Evolutionary conservation across 2,113 vertebrate genomes (phyloP), one percentile per base, ranked within the genome.

Genomic region (Takifugu bimaculatus): DNA sequence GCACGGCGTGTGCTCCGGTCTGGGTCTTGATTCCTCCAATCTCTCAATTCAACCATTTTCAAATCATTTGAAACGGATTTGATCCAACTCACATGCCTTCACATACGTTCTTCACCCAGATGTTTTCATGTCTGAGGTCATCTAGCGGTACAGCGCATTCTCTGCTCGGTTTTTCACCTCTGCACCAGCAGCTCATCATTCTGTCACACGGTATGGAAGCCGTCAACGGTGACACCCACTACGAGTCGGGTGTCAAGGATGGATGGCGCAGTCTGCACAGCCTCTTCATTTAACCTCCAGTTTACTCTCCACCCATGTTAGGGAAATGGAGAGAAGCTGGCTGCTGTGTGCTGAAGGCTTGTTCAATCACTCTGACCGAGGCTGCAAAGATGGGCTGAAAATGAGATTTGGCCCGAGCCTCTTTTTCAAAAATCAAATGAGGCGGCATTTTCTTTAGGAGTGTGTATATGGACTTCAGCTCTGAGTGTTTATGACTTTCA

Each of bases 211-310:
- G 70, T 72, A 50, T 67, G 50, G 48, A 56, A 79, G 79, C 84
- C 77, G 84, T 84, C 84, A 82, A 63, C 68, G 76, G 60, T 75
- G 79, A 79, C 74, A 75, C 71, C 69, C 55, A 70, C 49, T 25
- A 48, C 75, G 75, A 71, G 77, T 63, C 75, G 68, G 72, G 63
- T 81, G 78, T 81, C 70, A 76, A 64, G 75, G 68, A 80, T 81
- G 75, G 74, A 76, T 79, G 69, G 39, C 55, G 42, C 60, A 54
- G 55, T 49, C 59, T 51, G 56, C 28, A 39, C 42, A 63, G 80
- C 70, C 65, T 72, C 59, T 74, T 76, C 70, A 71, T 78, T 81
- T 76, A 70, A 75, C 70, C 61, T 47, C n/a, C 35, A 70, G 68
- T 78, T 79, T 75, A 71, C 63, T 75, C 57, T 14, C 12, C 35